Conservation (phyloP, 1,140 invertebrate genomes). For the Lucilia sericata region DNA sequence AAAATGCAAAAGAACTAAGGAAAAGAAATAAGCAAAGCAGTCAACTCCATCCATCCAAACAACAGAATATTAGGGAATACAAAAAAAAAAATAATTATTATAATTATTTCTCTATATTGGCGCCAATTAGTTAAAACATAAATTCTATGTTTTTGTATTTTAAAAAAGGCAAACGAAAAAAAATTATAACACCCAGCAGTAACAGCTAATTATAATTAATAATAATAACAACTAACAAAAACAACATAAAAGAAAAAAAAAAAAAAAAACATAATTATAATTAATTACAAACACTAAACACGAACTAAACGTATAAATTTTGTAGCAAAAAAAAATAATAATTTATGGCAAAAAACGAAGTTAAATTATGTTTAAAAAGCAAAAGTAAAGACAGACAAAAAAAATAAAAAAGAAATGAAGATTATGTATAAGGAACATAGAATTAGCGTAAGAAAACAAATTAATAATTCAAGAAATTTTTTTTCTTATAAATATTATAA, state of each 20-base stretch:
- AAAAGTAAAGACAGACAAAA: not conserved
- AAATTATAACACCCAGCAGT: not conserved
- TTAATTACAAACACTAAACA: conserved; percentile 8
- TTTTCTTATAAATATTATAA: too few relatives aligned
- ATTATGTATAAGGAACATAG: not conserved
- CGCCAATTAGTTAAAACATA: conserved; percentile 20
- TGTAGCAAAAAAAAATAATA: not conserved
- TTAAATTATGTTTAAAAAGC: not conserved
- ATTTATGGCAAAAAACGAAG: not conserved
- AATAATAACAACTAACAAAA: not conserved
- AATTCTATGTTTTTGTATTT: not conserved
- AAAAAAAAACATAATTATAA: not conserved
- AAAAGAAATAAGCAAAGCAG: not conserved
- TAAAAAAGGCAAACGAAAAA: not conserved
- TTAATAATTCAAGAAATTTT: too few relatives aligned
- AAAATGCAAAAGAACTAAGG: not conserved
- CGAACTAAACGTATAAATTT: not conserved
- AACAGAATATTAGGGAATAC: not conserved
- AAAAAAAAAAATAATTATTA: not conserved
- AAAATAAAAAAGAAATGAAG: not conserved
- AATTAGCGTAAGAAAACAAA: too few relatives aligned
- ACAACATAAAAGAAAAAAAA: not conserved
- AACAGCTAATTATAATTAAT: conserved; percentile 13
- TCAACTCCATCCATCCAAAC: not conserved
- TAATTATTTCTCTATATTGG: not conserved